Conservation (phyloP, 2,797 vertebrate genomes). For the Sciurus carolinensis region DNA sequence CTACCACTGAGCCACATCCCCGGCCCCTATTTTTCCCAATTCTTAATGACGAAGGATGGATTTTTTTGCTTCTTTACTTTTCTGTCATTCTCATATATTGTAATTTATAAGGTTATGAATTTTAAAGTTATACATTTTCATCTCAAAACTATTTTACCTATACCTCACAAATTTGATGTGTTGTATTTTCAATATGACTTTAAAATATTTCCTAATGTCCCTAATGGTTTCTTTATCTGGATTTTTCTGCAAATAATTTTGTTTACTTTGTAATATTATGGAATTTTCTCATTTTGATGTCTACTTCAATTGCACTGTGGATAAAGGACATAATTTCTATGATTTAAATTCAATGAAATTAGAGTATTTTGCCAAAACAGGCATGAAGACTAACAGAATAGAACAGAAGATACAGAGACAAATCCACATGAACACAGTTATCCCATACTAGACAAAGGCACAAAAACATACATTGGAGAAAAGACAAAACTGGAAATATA, state of each 20-base stretch:
- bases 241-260: background rate
- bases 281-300: background rate
- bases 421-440: no score
- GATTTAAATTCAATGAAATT: background rate
- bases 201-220: background rate
- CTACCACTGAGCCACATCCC: no score
- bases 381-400: no score
- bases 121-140: background rate
- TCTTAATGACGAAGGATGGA: background rate
- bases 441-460: no score
- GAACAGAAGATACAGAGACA: no score
- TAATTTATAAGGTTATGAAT: background rate
- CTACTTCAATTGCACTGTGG: background rate
- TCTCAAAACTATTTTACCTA: background rate
- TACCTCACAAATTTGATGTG: background rate
- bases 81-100: background rate
- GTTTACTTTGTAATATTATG: background rate
- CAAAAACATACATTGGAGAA: no score
- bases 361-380: no score
- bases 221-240: background rate
- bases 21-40: background rate
- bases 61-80: background rate
- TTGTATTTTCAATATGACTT: background rate
- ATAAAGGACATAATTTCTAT: constrained; percentile 15
- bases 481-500: no score